Percentiles rank a stretch among this genome's conserved stretches.
Conservation (phyloP, 2,113 vertebrate species). For the Tor tambroides region DNA sequence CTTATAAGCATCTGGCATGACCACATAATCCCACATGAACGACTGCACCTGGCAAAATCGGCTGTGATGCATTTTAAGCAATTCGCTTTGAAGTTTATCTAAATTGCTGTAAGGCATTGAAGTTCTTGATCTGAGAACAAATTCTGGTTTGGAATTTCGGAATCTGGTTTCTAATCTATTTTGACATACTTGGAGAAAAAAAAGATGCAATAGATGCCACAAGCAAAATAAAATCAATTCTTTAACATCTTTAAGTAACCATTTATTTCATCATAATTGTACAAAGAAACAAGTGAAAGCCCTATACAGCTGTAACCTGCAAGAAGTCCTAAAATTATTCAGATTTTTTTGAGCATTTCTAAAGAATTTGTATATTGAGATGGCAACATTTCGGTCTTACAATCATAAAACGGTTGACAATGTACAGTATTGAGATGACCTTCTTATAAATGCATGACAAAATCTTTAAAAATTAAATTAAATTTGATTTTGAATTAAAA, state of each 20-base stretch:
- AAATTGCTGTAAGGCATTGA: constrained; percentile 25
- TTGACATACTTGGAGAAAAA: neutral
- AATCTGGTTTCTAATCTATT: too few relatives aligned
- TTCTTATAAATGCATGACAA: neutral
- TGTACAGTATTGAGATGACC: neutral
- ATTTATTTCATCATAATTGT: neutral
- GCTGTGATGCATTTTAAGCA: constrained; percentile 7
- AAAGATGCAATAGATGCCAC: neutral
- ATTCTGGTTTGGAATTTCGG: neutral
- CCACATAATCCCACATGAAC: constrained; percentile 34
- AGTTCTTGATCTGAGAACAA: constrained; percentile 10
- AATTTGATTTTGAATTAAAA: neutral
- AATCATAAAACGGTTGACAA: neutral
- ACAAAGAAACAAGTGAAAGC: neutral
- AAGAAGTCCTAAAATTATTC: neutral
- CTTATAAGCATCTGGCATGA: constrained; percentile 22
- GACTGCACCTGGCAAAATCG: constrained; percentile 20
- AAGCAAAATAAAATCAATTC: neutral
- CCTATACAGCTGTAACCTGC: neutral
- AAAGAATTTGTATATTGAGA: neutral
- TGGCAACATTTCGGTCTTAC: neutral
- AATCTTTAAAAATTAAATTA: neutral
- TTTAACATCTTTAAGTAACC: neutral
- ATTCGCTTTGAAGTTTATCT: constrained; percentile 31
- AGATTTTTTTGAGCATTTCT: neutral